Percentiles rank a stretch among this genome's conserved stretches.
phyloP scores from a whole-genome alignment of 2,113 vertebrate genomes.

The Psephotus haematonotus region DNA sequence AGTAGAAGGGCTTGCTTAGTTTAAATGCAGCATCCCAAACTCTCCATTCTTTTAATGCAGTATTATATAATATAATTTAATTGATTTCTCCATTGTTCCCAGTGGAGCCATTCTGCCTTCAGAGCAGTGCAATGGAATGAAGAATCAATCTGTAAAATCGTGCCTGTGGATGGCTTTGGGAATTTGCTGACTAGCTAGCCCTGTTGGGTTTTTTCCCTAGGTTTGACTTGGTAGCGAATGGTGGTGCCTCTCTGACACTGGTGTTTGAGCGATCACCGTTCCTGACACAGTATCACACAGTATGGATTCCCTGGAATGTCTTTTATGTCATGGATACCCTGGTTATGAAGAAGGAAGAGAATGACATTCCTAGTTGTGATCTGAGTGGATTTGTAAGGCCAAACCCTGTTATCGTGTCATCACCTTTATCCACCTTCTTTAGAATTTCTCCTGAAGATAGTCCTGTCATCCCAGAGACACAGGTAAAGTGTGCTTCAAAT shows the following conservation, averaged over 20 bases:
- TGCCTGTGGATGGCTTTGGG: background rate
- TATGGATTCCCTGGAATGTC: constrained; percentile 96
- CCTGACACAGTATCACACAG: constrained; percentile 88
- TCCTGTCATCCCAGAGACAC: constrained; percentile 95
- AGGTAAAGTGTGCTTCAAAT: constrained; percentile 77
- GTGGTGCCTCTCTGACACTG: constrained; percentile 90
- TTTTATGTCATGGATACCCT: constrained; percentile 97
- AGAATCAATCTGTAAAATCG: constrained; percentile 1
- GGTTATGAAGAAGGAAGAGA: constrained; percentile 97
- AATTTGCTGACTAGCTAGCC: background rate
- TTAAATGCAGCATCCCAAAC: background rate
- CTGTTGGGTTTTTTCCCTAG: constrained; percentile 65
- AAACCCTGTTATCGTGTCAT: constrained; percentile 87
- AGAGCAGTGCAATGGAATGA: background rate
- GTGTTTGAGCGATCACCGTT: constrained; percentile 92
- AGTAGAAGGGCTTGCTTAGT: background rate
- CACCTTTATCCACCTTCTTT: constrained; percentile 93
- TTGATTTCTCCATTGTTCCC: constrained; percentile 22
- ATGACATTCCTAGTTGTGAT: constrained; percentile 94
- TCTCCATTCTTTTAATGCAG: background rate
- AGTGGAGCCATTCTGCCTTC: background rate
- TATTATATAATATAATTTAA: background rate
- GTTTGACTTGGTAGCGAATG: constrained; percentile 96
- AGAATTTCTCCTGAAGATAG: constrained; percentile 92
- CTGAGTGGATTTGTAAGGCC: constrained; percentile 91